phyloP scores from a whole-genome alignment of 2,113 vertebrate species.

The Patagioenas fasciata region DNA sequence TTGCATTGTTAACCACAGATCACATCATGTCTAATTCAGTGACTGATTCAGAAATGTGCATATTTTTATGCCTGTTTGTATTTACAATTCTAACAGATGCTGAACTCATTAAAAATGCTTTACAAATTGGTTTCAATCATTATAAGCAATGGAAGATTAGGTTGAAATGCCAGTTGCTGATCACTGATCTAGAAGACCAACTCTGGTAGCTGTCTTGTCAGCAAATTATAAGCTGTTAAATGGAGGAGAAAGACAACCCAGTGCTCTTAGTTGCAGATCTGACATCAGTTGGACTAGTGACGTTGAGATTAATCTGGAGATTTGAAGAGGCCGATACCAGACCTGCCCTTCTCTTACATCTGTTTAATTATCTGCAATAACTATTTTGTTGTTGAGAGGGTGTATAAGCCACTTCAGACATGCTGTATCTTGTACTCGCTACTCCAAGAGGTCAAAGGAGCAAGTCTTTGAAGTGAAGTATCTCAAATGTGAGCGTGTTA shows the following conservation, averaged over 20 bases:
- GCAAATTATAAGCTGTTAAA: constrained; percentile 16
- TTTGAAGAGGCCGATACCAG: constrained; percentile 61
- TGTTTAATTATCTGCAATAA: constrained; percentile 67
- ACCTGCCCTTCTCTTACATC: constrained; percentile 54
- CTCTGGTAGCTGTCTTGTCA: not conserved
- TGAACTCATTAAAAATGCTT: not conserved
- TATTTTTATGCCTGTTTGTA: not conserved
- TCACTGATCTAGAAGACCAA: not conserved
- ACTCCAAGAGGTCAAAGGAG: constrained; percentile 39
- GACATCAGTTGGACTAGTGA: not conserved
- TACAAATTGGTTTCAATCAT: not conserved
- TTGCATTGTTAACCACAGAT: not conserved
- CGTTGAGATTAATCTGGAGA: constrained; percentile 56
- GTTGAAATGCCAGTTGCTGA: not conserved
- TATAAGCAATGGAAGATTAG: not conserved
- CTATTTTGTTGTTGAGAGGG: constrained; percentile 69
- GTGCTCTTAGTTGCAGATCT: not conserved
- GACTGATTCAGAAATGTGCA: not conserved
- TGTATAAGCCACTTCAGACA: constrained; percentile 59
- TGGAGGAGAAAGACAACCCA: not conserved
- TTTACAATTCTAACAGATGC: not conserved
- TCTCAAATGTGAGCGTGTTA: not conserved
- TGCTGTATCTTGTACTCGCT: constrained; percentile 65
- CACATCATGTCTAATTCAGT: not conserved
- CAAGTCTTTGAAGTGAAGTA: constrained; percentile 66